Base-by-base conservation (phyloP, 2,888 invertebrate genomes). In the Tridacna crocea region DNA sequence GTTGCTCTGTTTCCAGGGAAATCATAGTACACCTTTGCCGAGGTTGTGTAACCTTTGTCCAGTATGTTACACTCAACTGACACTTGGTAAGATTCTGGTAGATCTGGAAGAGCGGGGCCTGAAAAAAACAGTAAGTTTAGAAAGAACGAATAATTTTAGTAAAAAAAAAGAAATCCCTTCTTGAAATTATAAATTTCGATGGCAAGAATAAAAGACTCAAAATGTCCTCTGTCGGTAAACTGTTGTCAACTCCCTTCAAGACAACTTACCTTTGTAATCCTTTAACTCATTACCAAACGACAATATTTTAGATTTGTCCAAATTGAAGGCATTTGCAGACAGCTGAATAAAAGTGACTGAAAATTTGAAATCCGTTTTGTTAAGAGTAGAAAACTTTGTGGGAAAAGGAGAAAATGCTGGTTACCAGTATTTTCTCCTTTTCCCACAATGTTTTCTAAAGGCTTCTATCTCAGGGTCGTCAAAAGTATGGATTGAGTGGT, bases 11-110 rank as follows among this genome's bases (percentile, higher is more conserved):
- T 89, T 0, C 85, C 83, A 17, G 79, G 60, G 48, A 73, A 80
- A 72, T 87, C 84, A 58, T 79, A 84, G 51, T 80, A 85, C n/a
- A 85, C 27, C 8, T 73, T 74, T 6, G 82, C 65, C 13, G 75
- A 65, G 19, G 75, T 51, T 0, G 89, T 89, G 75, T 80, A 80
- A 22, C 76, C 74, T 36, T 84, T 81, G 58, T 86, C 84, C 6
- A 87, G 17, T 6, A 87, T 76, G 72, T 85, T 87, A 24, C 63
- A 81, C 72, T 89, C 83, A 22, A 88, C 75, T 19, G 83, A 79
- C 0, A 81, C 82, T 22, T 82, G 81, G 79, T 80, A 89, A 36
- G 75, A 60, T 22, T 74, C 63, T 15, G 78, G 75, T 27, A 84
- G 24, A 63, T 58, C 72, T 6, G 82, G 77, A 13, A 82, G 26